Percentiles rank a stretch among this genome's conserved stretches.
Conservation (phyloP, 2,113 vertebrate genomes). For the Sinocyclocheilus rhinocerous region DNA sequence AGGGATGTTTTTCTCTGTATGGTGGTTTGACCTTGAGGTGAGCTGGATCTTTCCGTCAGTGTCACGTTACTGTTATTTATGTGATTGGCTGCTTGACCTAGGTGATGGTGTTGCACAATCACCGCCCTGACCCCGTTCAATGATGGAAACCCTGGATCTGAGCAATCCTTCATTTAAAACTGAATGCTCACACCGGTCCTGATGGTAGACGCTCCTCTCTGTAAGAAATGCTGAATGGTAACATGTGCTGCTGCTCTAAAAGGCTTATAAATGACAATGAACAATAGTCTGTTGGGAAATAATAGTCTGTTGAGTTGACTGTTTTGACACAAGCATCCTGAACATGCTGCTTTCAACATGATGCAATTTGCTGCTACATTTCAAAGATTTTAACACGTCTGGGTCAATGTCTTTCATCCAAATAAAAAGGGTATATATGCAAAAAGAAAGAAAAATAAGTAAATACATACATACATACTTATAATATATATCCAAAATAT, state of each 20-base stretch:
- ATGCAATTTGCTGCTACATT: not conserved
- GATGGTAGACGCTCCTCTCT: not conserved
- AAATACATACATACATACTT: not conserved
- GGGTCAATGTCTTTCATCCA: not conserved
- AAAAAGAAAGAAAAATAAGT: not conserved
- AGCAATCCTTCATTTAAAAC: constrained; percentile 14
- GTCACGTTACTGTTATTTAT: constrained; percentile 13
- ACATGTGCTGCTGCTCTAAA: not conserved
- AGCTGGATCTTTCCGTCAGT: not conserved
- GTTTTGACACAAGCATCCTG: not conserved
- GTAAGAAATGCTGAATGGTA: not conserved
- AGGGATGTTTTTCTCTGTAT: not conserved
- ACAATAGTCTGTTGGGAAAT: not conserved
- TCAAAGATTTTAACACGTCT: not conserved
- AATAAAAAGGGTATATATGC: not conserved
- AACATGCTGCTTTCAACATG: not conserved
- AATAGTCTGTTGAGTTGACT: not conserved
- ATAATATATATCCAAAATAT: too few relatives aligned
- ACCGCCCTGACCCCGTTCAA: not conserved
- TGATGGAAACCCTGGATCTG: not conserved
- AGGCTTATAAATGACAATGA: not conserved
- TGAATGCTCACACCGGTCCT: not conserved
- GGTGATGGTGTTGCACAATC: not conserved
- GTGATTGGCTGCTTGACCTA: not conserved
- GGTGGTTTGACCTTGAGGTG: constrained; percentile 1